phyloP scores from a whole-genome alignment of 2,888 invertebrate species.

The Patella caerulea region DNA sequence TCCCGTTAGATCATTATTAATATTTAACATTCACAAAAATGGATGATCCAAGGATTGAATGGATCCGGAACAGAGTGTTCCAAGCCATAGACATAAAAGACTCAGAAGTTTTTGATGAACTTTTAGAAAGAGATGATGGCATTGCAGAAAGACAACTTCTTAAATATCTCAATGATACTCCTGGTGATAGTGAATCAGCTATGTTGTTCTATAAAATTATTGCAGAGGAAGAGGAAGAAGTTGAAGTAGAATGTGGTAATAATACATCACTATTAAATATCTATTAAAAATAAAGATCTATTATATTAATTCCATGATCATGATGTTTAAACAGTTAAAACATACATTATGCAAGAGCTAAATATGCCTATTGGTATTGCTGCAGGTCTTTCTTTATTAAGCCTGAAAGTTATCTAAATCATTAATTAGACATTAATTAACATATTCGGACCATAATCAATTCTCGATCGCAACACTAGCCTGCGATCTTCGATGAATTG shows the following conservation, averaged over 20 bases:
- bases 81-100: conserved; percentile 66
- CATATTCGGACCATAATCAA: no score
- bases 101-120: conserved; percentile 68
- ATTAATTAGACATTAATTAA: no score
- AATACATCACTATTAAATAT: no score
- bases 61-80: conserved; percentile 69
- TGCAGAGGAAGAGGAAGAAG: conserved; percentile 69
- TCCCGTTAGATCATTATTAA: not conserved
- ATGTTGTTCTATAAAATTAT: conserved; percentile 69
- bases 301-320: no score
- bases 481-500: no score
- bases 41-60: conserved; percentile 71
- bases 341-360: no score
- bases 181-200: conserved; percentile 67
- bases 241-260: conserved; percentile 71
- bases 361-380: no score
- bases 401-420: no score
- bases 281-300: no score
- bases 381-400: no score
- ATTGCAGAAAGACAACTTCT: conserved; percentile 67
- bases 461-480: no score
- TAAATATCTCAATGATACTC: conserved; percentile 70
- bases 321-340: no score
- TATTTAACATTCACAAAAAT: conserved; percentile 42
- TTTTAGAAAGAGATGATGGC: conserved; percentile 70